Conservation (phyloP, 2,113 vertebrate species). For the Nyctibius bracteatus region DNA sequence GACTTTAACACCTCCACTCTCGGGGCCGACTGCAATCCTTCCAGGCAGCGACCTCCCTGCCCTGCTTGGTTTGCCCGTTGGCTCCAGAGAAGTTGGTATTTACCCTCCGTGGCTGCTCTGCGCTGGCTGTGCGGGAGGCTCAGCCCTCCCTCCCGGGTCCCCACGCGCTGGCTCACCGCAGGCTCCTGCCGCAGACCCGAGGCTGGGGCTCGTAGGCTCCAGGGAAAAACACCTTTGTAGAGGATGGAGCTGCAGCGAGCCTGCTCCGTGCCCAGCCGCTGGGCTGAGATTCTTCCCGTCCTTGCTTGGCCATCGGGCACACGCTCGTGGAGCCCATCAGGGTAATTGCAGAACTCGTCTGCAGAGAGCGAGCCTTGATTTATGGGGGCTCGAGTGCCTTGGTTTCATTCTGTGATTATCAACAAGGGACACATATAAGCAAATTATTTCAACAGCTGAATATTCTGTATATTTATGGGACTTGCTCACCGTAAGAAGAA, state of each 20-base stretch:
- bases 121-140: rapidly evolving
- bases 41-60: background rate
- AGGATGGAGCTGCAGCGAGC: rapidly evolving
- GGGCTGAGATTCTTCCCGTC: background rate
- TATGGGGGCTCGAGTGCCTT: background rate
- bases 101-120: rapidly evolving
- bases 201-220: background rate
- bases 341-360: background rate
- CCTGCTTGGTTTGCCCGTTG: background rate
- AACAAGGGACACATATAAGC: background rate
- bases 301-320: background rate
- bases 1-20: background rate
- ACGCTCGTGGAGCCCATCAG: rapidly evolving
- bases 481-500: background rate
- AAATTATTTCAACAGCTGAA: background rate
- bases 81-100: background rate
- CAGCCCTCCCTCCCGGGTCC: rapidly evolving
- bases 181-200: background rate
- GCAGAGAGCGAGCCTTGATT: background rate
- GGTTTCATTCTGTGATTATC: background rate
- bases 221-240: background rate
- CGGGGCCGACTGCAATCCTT: background rate
- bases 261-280: background rate
- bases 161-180: too few species aligned
- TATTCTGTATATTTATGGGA: background rate